Evolutionary conservation across 2,113 vertebrate genomes (phyloP).

Genomic region (Acanthisitta chloris): DNA sequence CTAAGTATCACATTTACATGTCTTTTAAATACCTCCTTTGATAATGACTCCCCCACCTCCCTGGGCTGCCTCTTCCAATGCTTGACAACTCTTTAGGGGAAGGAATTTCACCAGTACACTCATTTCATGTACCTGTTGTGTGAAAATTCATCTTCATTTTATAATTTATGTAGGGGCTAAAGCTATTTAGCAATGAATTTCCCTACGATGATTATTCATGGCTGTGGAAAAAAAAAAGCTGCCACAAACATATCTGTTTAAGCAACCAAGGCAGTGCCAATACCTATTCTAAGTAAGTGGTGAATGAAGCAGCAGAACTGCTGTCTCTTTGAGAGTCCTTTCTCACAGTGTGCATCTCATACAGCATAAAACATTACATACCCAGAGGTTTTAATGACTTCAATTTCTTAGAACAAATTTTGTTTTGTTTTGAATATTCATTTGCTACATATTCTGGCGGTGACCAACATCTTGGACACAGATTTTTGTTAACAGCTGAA

Average conservation of each 20-base stretch:
- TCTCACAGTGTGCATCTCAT: not conserved
- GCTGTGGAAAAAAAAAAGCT: not conserved
- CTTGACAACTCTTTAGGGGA: not conserved
- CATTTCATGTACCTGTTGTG: not conserved
- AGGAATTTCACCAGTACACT: not conserved
- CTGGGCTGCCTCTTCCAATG: not conserved
- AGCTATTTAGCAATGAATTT: not conserved
- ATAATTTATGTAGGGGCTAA: not conserved
- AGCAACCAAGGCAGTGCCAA: not conserved
- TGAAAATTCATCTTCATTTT: not conserved
- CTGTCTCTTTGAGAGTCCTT: not conserved
- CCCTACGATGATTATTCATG: not conserved
- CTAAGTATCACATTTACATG: not conserved
- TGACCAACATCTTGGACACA: not conserved
- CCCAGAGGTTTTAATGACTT: not conserved
- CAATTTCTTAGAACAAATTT: not conserved
- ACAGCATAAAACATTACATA: not conserved
- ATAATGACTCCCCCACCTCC: not conserved
- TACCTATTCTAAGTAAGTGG: not conserved
- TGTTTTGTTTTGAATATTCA: not conserved
- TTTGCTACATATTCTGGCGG: not conserved
- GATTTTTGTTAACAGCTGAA: not conserved
- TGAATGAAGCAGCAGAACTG: not conserved
- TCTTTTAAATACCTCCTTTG: not conserved
- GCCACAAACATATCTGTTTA: not conserved